Base-by-base conservation (phyloP, 2,797 vertebrate genomes). In the Diplodus sargus region DNA sequence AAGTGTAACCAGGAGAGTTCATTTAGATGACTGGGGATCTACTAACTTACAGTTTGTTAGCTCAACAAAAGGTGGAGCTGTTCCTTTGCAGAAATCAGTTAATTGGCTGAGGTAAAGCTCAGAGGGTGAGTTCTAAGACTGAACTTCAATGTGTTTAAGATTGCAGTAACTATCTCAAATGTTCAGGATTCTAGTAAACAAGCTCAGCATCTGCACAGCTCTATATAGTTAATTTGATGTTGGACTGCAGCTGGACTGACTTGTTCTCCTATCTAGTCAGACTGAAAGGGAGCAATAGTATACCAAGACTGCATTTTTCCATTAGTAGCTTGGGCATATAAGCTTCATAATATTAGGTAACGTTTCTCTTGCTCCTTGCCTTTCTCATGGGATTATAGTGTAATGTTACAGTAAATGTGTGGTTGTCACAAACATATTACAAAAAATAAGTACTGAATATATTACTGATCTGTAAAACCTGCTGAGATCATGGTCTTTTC, bases 1-100 rank as follows among this genome's bases (percentile, higher is more conserved):
- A 73, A 92, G 85, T 78, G 49, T 14, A 5, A 45, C 20, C 3
- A 20, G 14, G 42, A 16, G 8, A 53, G 20, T 17, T 59, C 52
- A 23, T 1, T 3, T 10, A 16, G 53, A 48, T 18, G 16, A 58
- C 30, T 20, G 18, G 20, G 4, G 51, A 17, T 20, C 10, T 13
- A 7, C n/a, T 9, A 20, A 56, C 67, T 17, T 17, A 47, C 6
- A 11, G 15, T 25, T 25, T 25, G 25, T 30, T 3, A 2, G 67
- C 7, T 51, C n/a, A 14, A 13, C 4, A 64, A 13, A 53, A n/a
- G n/a, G 16, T 20, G 48, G 9, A 45, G 45, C 47, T 8, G 34
- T 30, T 49, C 4, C 5, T 20, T 4, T 12, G n/a, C 51, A 47
- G 22, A 58, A 25, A 25, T 62, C 10, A 28, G 25, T 42, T 54